phyloP scores from a whole-genome alignment of 2,113 vertebrate genomes.

The Mohoua ochrocephala region DNA sequence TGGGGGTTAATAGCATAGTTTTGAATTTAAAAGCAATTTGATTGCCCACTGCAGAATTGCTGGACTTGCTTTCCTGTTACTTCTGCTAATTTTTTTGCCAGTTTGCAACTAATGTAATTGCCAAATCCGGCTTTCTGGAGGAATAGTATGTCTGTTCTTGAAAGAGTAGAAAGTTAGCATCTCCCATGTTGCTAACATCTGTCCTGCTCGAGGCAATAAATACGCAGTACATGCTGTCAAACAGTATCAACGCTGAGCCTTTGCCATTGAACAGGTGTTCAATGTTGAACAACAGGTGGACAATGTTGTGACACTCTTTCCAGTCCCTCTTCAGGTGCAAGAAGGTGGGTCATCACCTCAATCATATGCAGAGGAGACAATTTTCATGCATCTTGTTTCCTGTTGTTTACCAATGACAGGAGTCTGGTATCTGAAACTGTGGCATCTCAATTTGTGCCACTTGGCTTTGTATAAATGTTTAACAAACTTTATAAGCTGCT shows the following conservation, averaged over 20 bases:
- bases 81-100: not conserved
- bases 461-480: not conserved
- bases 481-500: not conserved
- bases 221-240: not conserved
- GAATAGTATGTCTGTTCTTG: not conserved
- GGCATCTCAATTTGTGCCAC: not conserved
- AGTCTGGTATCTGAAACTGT: not conserved
- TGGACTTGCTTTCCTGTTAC: not conserved
- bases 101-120: not conserved
- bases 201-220: not conserved
- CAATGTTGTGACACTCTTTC: not conserved
- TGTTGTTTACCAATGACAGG: conserved; percentile 9
- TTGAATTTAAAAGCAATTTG: not conserved
- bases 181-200: not conserved
- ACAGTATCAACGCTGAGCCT: not conserved
- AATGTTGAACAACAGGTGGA: too few species aligned
- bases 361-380: not conserved
- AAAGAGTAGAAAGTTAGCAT: not conserved
- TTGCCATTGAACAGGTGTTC: conserved; percentile 34
- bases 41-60: not conserved
- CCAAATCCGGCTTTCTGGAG: not conserved
- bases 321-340: not conserved
- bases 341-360: conserved; percentile 36
- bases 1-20: not conserved
- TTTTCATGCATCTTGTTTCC: conserved; percentile 12